Evolutionary conservation across 2,797 vertebrate species (phyloP).

Genomic region (Falco concolor): DNA sequence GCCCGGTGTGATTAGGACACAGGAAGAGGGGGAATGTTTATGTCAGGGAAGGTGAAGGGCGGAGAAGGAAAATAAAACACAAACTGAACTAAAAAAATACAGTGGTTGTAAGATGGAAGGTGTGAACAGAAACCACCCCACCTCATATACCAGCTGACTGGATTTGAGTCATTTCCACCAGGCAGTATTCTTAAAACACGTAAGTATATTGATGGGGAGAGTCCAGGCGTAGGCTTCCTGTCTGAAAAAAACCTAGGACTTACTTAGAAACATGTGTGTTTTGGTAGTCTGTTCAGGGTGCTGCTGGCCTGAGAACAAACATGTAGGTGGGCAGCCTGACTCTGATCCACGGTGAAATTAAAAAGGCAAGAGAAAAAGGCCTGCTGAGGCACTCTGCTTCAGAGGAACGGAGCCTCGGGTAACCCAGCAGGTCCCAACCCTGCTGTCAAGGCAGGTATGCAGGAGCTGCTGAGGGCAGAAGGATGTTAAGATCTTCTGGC

Average conservation of each 20-base stretch:
- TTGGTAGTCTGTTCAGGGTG: neutral
- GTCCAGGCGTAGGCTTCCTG: neutral
- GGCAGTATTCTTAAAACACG: neutral
- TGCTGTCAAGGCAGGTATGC: neutral
- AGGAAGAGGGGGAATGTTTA: neutral
- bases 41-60: neutral
- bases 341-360: neutral
- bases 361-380: neutral
- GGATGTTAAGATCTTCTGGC: neutral
- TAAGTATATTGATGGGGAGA: neutral
- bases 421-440: neutral
- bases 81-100: neutral
- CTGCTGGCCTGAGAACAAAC: neutral
- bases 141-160: neutral
- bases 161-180: neutral
- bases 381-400: neutral
- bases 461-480: neutral
- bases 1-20: neutral
- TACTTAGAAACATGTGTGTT: neutral
- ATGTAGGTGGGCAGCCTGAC: neutral
- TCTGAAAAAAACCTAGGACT: neutral
- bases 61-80: neutral
- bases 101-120: neutral
- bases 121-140: neutral
- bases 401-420: neutral